Percentiles rank a stretch among this genome's conserved stretches.
phyloP scores from a whole-genome alignment of 2,888 invertebrate species.

The Bellardia bayeri region DNA sequence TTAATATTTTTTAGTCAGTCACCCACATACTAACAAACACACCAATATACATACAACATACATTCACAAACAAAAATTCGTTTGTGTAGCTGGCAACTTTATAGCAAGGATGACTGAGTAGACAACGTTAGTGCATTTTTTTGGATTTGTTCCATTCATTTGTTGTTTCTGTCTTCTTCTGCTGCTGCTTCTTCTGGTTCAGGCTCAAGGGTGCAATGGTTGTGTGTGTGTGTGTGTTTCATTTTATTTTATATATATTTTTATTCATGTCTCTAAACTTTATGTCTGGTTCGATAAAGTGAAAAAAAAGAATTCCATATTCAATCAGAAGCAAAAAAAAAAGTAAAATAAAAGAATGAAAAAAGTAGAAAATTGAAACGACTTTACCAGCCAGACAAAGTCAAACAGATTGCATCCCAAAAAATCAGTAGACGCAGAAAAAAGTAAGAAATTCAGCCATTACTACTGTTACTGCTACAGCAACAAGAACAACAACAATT shows the following conservation, averaged over 20 bases:
- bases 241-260: background rate
- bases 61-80: constrained; percentile 10
- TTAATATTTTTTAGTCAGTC: constrained; percentile 68
- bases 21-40: constrained; percentile 59
- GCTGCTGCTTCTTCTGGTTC: constrained; percentile 5
- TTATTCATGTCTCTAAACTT: constrained; percentile 60
- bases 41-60: constrained; percentile 5
- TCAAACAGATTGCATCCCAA: constrained; percentile 72
- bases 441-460: constrained; percentile 35
- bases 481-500: constrained; percentile 26
- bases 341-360: constrained; percentile 24
- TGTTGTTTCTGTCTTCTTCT: constrained; percentile 6
- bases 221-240: background rate
- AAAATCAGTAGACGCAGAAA: constrained; percentile 4
- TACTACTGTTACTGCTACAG: constrained; percentile 37
- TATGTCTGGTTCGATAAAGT: constrained; percentile 60
- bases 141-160: constrained; percentile 29
- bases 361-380: constrained; percentile 58
- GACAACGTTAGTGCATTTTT: constrained; percentile 70
- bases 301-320: constrained; percentile 47
- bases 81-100: constrained; percentile 22
- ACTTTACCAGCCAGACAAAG: constrained; percentile 71
- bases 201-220: constrained; percentile 68
- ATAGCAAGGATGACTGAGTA: constrained; percentile 53
- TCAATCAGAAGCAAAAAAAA: constrained; percentile 52